Evolutionary conservation across 2,113 vertebrate species (phyloP), one percentile per base, ranked within the genome.

Genomic region (Sterrhoptilus dennistouni): DNA sequence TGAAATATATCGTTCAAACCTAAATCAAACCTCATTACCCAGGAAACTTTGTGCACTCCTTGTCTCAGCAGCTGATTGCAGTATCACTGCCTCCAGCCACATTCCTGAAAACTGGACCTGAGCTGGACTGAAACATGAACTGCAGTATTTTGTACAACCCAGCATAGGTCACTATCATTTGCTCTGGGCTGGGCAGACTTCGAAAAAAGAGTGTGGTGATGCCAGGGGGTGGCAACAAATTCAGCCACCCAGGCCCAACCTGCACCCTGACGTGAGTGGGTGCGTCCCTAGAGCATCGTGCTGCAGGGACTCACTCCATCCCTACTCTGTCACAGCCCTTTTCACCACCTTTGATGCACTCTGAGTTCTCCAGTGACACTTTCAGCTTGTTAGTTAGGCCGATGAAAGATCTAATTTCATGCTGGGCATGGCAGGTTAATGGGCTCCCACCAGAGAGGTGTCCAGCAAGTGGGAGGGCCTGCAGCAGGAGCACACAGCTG

Each of bases 111-210:
- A 57, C 25, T 50, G 54, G 38, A 53, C 33, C 18, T 68, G 38
- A 45, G 36, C 45, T 60, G 23, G 44, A 52, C 49, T 24, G 23
- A n/a, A 35, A 38, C 8, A n/a, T 22, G 25, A 86, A 25, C 21
- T 47, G 57, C 63, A 75, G 28, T n/a, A 5, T 23, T 52, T 49
- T 57, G 14, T 36, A 63, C n/a, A 65, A 24, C 31, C 44, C 78
- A 66, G n/a, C 13, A 44, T 0, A 56, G 1, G 0, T 45, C 54
- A 53, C 31, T 4, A 0, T 18, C 31, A n/a, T 5, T n/a, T 88
- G 20, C 47, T 52, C 20, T 64, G 31, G 14, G 29, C 35, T 71
- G 44, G 61, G n/a, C 70, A 88, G 38, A 56, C 65, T 71, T 28
- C 47, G 86, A 17, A 63, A 63, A n/a, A 71, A 66, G 45, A 50